Evolutionary conservation across 2,888 invertebrate species (phyloP), one percentile per base, ranked within the genome.

Genomic region (Ptilodon capucinus): DNA sequence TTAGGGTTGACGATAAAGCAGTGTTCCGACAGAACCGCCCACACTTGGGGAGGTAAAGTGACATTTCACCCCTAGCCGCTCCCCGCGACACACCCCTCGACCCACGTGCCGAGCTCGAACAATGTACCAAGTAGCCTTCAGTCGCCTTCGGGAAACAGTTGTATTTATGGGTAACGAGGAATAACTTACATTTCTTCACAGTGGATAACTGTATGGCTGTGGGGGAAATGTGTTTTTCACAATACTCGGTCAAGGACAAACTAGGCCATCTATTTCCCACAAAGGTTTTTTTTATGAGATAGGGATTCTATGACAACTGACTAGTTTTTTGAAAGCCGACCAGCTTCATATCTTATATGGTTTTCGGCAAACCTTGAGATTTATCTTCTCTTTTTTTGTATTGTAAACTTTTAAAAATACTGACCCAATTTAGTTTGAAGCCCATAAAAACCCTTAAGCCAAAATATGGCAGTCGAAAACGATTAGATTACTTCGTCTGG

Each of bases 41-140:
- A 70, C 71, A 51, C 56, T 58, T 59, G 77, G 75, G 76, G 64
- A 71, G 73, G 64, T 64, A 76, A 68, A 70, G 72, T 81, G 81
- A 81, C 81, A 80, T 82, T 81, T 81, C 65, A 68, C 64, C 67
- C 64, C 64, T 46, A 38, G 34, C 44, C 39, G 54, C 57, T 51
- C 50, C 57, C 54, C 56, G 51, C 55, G 46, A 14, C 54, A 19
- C 38, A 38, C 59, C 57, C 48, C 44, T 28, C 57, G 40, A 46
- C 67, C 75, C 72, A 71, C 73, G 74, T 74, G 73, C 71, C 74
- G 57, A 58, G 47, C 66, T 66, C 65, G 48, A 64, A 58, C 69
- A 52, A 64, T 61, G 56, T 67, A 61, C 61, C 52, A 53, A 64
- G 60, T 62, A 67, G 50, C 64, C 56, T 58, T 63, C 62, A 46